A percentile compares a stretch with the other conserved stretches of the same genome.
phyloP scores from a whole-genome alignment of 2,888 invertebrate species.

The Orchesellides sinensis region DNA sequence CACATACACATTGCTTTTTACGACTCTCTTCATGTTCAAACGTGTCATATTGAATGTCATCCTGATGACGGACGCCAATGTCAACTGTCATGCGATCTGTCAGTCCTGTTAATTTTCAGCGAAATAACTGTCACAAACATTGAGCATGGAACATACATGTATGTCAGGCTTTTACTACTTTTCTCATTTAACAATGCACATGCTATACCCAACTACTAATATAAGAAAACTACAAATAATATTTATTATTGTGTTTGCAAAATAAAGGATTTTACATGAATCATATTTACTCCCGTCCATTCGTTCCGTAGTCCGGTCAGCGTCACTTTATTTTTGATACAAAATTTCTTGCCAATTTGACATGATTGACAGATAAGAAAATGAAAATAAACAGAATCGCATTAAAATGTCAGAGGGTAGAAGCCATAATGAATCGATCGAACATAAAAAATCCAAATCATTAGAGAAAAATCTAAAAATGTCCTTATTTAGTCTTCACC shows the following conservation, averaged over 20 bases:
- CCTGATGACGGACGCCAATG: conserved; percentile 52
- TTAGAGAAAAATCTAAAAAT: too few species aligned
- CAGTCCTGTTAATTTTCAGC: conserved; percentile 47
- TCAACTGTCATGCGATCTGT: conserved; percentile 58
- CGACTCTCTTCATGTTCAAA: conserved; percentile 16
- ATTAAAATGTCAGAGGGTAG: too few species aligned
- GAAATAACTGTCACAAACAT: neutral
- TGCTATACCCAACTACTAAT: neutral
- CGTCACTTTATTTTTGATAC: too few species aligned
- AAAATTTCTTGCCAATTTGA: too few species aligned
- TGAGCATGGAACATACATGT: neutral
- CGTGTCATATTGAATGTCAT: conserved; percentile 59
- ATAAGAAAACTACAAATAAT: neutral
- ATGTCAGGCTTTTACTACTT: neutral
- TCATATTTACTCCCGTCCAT: too few species aligned
- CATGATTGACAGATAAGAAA: too few species aligned
- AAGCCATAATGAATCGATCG: too few species aligned
- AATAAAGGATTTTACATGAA: too few species aligned
- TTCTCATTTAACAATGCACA: conserved; percentile 24
- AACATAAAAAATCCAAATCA: too few species aligned
- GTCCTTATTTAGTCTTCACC: neutral
- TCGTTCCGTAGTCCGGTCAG: too few species aligned
- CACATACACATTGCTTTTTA: too few species aligned
- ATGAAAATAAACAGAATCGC: too few species aligned
- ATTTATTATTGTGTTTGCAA: conserved; percentile 4